Conservation (phyloP, 1,140 invertebrate species). For the Drosophila ercepeae region DNA sequence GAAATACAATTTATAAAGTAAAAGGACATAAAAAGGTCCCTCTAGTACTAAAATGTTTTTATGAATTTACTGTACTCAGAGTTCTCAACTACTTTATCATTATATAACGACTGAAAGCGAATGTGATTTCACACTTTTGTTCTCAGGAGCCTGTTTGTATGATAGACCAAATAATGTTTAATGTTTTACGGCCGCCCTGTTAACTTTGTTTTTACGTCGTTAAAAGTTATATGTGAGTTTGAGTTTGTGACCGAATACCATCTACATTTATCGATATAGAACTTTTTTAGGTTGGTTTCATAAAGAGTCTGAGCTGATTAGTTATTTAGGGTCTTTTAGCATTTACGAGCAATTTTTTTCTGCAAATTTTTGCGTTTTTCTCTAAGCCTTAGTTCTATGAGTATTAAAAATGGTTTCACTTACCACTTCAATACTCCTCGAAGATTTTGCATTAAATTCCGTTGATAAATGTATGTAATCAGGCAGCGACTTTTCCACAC, state of each 20-base stretch:
- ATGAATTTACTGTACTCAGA: neutral
- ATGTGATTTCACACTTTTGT: slow-evolving; percentile 35
- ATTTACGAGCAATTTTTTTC: slow-evolving; percentile 53
- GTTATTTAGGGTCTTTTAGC: slow-evolving; percentile 45
- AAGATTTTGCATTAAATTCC: slow-evolving; percentile 1
- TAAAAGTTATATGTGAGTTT: slow-evolving; percentile 44
- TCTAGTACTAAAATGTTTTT: neutral
- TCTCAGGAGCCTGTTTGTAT: slow-evolving; percentile 11
- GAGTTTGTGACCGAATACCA: slow-evolving; percentile 26
- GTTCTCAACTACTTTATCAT: neutral
- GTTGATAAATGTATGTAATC: slow-evolving; percentile 17
- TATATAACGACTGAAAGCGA: slow-evolving; percentile 5
- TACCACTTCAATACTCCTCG: neutral
- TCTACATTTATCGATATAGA: slow-evolving; percentile 39
- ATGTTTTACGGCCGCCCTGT: slow-evolving; percentile 36
- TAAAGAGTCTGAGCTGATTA: slow-evolving; percentile 48
- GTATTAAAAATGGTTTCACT: neutral
- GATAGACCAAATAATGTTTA: slow-evolving; percentile 14
- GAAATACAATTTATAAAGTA: too few species aligned
- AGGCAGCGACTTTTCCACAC: slow-evolving; percentile 8
- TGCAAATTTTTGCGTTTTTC: too few species aligned
- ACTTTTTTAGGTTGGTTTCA: slow-evolving; percentile 22
- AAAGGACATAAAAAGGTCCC: too few species aligned
- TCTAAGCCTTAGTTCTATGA: too few species aligned
- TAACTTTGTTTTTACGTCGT: slow-evolving; percentile 50